Percentiles rank a stretch among this genome's conserved stretches.
phyloP scores from a whole-genome alignment of 2,113 vertebrate species.

The Mirza zaza region DNA sequence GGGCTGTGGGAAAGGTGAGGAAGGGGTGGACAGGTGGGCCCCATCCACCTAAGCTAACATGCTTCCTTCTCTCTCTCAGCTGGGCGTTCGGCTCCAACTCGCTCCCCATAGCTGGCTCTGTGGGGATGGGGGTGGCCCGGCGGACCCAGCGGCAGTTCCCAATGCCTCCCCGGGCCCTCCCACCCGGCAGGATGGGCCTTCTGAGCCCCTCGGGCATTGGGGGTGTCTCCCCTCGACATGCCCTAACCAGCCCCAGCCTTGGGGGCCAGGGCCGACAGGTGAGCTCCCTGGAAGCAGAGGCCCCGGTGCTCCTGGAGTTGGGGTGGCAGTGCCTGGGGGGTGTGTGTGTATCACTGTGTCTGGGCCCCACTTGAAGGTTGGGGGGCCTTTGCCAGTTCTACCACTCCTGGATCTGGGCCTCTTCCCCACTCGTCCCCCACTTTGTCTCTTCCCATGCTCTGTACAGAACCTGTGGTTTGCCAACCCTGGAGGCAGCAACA shows the following conservation, averaged over 20 bases:
- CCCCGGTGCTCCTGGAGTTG: not conserved
- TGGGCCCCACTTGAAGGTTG: not conserved
- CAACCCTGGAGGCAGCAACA: constrained; percentile 96
- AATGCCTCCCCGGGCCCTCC: constrained; percentile 90
- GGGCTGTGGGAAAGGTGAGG: not conserved
- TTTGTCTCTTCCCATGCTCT: not conserved
- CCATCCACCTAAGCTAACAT: not conserved
- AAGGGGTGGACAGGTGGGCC: not conserved
- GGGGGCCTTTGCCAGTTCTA: not conserved
- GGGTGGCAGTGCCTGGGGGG: not conserved
- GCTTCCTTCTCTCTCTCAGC: constrained; percentile 78
- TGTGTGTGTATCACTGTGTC: not conserved
- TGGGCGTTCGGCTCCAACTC: constrained; percentile 96
- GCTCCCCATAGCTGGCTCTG: constrained; percentile 97
- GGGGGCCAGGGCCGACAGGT: constrained; percentile 93
- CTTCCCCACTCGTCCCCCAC: not conserved
- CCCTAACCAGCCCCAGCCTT: constrained; percentile 89
- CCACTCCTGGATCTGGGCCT: not conserved
- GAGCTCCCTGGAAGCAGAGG: constrained; percentile 42
- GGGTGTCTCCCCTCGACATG: constrained; percentile 90
- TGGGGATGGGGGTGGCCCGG: constrained; percentile 91
- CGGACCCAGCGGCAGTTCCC: constrained; percentile 92
- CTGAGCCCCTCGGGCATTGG: constrained; percentile 90
- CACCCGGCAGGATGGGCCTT: constrained; percentile 89
- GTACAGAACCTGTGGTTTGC: constrained; percentile 94